Evolutionary conservation across 2,888 invertebrate species (phyloP), one percentile per base, ranked within the genome.

Genomic region (Bugulina stolonifera): DNA sequence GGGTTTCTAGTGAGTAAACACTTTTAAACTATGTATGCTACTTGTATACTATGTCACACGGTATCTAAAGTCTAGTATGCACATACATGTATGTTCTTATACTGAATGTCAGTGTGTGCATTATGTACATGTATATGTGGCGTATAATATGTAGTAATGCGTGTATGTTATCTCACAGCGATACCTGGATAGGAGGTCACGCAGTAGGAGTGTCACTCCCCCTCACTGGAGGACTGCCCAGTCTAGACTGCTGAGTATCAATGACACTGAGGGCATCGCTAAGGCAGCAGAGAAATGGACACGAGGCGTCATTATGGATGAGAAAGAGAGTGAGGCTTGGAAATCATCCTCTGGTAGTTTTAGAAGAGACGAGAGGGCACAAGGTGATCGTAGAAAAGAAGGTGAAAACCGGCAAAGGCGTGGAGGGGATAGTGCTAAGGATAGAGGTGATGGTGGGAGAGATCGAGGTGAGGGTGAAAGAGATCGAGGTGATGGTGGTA

Each of bases 1-100:
- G 95, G 95, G 1, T 91, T 92, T 74, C 91, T 95, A 84, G 94
- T n/a, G n/a, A n/a, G n/a, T n/a, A n/a, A n/a, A n/a, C n/a, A n/a
- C n/a, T n/a, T n/a, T n/a, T n/a, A n/a, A n/a, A n/a, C n/a, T n/a
- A n/a, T n/a, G n/a, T n/a, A n/a, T n/a, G n/a, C n/a, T n/a, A n/a
- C n/a, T n/a, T n/a, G n/a, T n/a, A n/a, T n/a, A n/a, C n/a, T n/a
- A n/a, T n/a, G n/a, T n/a, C n/a, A n/a, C n/a, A n/a, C n/a, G n/a
- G n/a, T n/a, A n/a, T n/a, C n/a, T n/a, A n/a, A n/a, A n/a, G n/a
- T n/a, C n/a, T n/a, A n/a, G n/a, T n/a, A n/a, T n/a, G n/a, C n/a
- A n/a, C n/a, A n/a, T n/a, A n/a, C n/a, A n/a, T n/a, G n/a, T n/a
- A n/a, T n/a, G n/a, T n/a, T n/a, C n/a, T n/a, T n/a, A n/a, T n/a